These are phyloP conservation scores for Tridacna crocea DNA, from an alignment of 2,888 invertebrate species.

Conservation along the genomic window DNA sequence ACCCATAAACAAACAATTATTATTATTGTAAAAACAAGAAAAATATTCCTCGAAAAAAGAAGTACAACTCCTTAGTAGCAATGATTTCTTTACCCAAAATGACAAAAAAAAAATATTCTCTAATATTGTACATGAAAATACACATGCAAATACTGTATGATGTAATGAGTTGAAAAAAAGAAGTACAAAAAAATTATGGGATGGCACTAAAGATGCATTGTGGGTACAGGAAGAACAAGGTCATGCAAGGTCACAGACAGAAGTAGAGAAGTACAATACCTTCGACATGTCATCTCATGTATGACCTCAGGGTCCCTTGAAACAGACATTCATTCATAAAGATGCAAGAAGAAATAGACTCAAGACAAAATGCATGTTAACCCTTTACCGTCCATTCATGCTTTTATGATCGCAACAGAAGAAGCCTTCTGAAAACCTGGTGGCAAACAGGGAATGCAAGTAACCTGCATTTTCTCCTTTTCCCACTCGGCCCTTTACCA, in stretches of 20 bases:
- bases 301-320: constrained; percentile 17
- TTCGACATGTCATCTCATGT: constrained; percentile 17
- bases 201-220: constrained; percentile 1
- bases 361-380: background rate
- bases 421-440: background rate
- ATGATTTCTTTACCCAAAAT: too few relatives aligned
- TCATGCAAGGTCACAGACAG: too few relatives aligned
- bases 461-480: background rate
- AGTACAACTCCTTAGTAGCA: too few relatives aligned
- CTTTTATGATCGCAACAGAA: background rate
- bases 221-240: constrained; percentile 5
- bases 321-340: background rate
- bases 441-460: background rate
- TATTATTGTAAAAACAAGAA: too few relatives aligned
- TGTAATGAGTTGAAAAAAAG: too few relatives aligned
- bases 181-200: too few relatives aligned
- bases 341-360: background rate
- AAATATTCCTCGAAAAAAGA: too few relatives aligned
- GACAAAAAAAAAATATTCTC: too few relatives aligned
- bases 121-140: too few relatives aligned
- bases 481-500: background rate
- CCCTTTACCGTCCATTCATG: background rate
- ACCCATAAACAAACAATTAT: too few relatives aligned
- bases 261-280: constrained; percentile 10
- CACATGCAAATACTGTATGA: too few relatives aligned